phyloP scores from a whole-genome alignment of 2,113 vertebrate species.

The Ceratotherium simum region DNA sequence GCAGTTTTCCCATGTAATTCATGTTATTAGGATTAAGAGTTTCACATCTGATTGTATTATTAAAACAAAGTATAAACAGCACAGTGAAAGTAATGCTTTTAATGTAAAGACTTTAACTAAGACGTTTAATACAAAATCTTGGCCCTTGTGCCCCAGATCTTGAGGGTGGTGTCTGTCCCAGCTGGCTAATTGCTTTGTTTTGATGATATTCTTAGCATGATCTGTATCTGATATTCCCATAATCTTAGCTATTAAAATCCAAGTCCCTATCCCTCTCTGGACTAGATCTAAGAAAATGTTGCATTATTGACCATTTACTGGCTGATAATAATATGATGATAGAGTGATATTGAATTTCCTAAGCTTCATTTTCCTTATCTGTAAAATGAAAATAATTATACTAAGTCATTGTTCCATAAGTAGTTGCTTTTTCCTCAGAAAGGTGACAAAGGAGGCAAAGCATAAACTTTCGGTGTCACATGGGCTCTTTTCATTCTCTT shows the following conservation, averaged over 20 bases:
- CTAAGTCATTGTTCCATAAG: background rate
- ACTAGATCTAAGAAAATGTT: background rate
- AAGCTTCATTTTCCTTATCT: background rate
- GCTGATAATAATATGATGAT: background rate
- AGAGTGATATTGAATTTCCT: background rate
- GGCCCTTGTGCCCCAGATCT: background rate
- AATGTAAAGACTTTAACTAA: background rate
- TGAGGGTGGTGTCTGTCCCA: background rate
- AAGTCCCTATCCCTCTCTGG: background rate
- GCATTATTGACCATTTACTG: background rate
- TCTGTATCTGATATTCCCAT: background rate
- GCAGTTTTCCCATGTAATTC: background rate
- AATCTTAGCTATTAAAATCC: background rate
- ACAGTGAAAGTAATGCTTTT: background rate
- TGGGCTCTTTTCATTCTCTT: background rate
- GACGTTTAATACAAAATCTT: background rate
- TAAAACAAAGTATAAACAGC: background rate
- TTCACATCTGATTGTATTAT: background rate
- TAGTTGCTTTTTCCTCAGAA: background rate
- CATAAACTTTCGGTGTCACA: background rate
- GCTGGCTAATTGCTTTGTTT: background rate
- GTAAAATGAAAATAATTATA: background rate
- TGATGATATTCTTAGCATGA: background rate
- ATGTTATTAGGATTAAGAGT: slow-evolving; percentile 17
- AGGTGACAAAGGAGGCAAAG: background rate